Conservation (phyloP, 2,113 vertebrate species). For the Rhinolophus sinicus region DNA sequence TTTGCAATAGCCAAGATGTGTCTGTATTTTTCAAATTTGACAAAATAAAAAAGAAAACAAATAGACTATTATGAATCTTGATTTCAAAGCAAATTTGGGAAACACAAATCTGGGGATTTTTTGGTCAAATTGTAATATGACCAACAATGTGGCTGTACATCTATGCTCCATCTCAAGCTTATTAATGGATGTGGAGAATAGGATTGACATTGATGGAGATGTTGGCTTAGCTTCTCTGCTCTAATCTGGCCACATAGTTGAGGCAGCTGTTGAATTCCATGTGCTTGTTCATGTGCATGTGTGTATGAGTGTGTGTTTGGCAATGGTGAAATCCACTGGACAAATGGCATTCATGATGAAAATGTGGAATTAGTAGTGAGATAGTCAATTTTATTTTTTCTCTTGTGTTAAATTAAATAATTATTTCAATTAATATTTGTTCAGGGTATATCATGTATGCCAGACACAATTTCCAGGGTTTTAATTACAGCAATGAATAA, state of each 20-base stretch:
- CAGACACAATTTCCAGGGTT: background rate
- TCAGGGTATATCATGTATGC: background rate
- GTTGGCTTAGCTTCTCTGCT: background rate
- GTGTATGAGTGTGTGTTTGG: too few species aligned
- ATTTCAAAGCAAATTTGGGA: background rate
- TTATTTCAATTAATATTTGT: background rate
- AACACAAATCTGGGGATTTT: background rate
- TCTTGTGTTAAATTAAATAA: background rate
- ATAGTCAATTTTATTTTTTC: background rate
- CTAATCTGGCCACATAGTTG: too few species aligned
- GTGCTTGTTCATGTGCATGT: accelerated
- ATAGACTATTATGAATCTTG: background rate
- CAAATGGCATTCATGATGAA: background rate
- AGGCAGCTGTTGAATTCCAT: background rate
- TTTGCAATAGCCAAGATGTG: too few species aligned
- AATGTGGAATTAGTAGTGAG: background rate
- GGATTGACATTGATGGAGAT: background rate
- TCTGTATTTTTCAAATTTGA: background rate
- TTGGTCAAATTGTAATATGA: background rate
- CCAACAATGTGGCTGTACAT: background rate
- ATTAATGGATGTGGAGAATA: background rate
- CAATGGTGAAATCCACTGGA: background rate
- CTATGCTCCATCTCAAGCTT: background rate
- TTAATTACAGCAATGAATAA: background rate
- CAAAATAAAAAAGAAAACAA: background rate